phyloP scores from a whole-genome alignment of 2,797 vertebrate species.

The Cyprinella venusta region DNA sequence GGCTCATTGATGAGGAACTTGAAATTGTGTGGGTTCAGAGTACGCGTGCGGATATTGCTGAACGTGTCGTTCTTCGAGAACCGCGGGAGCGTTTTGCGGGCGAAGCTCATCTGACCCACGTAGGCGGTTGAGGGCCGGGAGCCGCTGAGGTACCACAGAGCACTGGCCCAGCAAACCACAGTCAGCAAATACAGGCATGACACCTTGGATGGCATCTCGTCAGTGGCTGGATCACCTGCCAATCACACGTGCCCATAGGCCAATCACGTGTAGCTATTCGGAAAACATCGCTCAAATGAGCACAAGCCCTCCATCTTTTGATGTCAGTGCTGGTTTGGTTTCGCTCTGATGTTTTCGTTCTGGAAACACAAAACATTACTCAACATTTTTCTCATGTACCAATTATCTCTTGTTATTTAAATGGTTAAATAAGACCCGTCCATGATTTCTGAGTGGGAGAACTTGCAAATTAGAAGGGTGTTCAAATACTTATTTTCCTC shows the following conservation, averaged over 20 bases:
- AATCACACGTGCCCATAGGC: slow-evolving; percentile 41
- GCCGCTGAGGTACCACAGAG: slow-evolving; percentile 96
- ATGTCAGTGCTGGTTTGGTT: slow-evolving; percentile 10
- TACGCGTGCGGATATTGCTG: slow-evolving; percentile 93
- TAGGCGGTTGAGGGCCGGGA: slow-evolving; percentile 91
- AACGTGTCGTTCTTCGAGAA: slow-evolving; percentile 85
- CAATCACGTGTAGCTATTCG: slow-evolving; percentile 44
- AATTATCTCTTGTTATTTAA: background rate
- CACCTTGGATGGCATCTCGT: slow-evolving; percentile 94
- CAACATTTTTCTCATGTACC: no score
- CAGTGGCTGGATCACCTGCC: slow-evolving; percentile 37
- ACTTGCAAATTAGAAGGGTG: no score
- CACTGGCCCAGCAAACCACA: slow-evolving; percentile 98
- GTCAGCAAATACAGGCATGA: slow-evolving; percentile 96
- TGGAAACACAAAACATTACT: background rate
- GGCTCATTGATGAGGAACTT: slow-evolving; percentile 94
- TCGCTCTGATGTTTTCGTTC: slow-evolving; percentile 17
- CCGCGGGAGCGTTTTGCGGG: slow-evolving; percentile 75
- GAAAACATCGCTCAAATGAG: slow-evolving; percentile 29
- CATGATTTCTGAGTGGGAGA: no score
- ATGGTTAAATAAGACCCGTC: no score
- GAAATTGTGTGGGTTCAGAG: slow-evolving; percentile 95
- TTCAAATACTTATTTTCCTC: no score
- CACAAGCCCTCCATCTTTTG: slow-evolving; percentile 16
- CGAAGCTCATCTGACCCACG: slow-evolving; percentile 83